Conservation (phyloP, 2,888 invertebrate species). For the Sympetrum striolatum region DNA sequence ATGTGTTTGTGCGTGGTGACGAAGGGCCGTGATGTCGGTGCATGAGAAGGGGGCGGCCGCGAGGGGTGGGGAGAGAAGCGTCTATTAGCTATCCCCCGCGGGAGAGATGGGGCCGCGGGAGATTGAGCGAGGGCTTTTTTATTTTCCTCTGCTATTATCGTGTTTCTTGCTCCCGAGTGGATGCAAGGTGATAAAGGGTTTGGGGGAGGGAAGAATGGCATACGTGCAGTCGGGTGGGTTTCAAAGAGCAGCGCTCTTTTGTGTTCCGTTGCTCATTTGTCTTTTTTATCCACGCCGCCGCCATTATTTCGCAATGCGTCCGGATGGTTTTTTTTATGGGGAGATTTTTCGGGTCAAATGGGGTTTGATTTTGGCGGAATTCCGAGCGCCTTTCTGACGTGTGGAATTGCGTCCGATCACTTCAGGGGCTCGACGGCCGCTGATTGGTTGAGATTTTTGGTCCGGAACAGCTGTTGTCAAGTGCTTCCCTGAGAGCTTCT, state of each 20-base stretch:
- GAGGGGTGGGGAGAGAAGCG: background rate
- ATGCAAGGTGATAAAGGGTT: background rate
- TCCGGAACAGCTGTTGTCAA: too few species aligned
- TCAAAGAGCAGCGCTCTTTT: background rate
- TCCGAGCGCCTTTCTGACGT: background rate
- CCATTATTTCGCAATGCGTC: background rate
- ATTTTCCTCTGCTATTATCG: background rate
- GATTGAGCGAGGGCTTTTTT: background rate
- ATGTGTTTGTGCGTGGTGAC: conserved; percentile 11
- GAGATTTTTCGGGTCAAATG: background rate
- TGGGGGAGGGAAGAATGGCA: background rate
- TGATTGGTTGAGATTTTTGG: too few species aligned
- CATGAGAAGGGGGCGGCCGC: background rate
- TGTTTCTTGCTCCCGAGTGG: background rate
- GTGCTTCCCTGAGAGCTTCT: too few species aligned
- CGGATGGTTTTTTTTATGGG: background rate
- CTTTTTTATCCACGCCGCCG: background rate
- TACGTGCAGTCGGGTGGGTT: background rate
- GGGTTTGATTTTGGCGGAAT: background rate
- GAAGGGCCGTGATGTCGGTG: background rate
- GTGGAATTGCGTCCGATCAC: background rate
- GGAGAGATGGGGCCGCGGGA: background rate
- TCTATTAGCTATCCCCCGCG: background rate
- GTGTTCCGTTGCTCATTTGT: background rate
- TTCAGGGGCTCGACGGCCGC: too few species aligned